Conservation (phyloP, 2,888 invertebrate species). For the Strigamia maritima region DNA sequence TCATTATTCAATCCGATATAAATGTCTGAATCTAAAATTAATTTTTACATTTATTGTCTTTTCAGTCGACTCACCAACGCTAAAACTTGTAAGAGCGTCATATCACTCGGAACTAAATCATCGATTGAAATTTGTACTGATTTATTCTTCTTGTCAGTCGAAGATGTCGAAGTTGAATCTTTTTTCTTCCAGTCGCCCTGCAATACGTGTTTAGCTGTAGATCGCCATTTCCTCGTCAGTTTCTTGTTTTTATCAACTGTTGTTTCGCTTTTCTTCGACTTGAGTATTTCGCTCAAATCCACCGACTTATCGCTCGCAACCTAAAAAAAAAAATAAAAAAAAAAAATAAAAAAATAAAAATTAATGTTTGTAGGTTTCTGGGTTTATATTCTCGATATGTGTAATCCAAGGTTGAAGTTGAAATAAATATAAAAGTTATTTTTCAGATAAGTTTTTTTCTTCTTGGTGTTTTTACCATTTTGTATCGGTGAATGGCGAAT, state of each 20-base stretch:
- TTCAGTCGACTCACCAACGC: constrained; percentile 67
- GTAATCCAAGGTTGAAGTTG: neutral
- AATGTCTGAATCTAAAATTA: no score
- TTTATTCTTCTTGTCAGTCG: constrained; percentile 29
- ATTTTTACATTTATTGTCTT: neutral
- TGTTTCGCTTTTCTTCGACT: neutral
- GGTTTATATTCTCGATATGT: neutral
- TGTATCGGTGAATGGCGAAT: no score
- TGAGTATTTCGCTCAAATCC: neutral
- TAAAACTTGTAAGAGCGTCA: constrained; percentile 66
- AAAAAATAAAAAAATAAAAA: neutral
- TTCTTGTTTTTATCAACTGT: constrained; percentile 37
- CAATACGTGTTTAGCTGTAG: constrained; percentile 2
- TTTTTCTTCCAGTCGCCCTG: neutral
- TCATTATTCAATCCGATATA: no score
- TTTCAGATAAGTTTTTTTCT: neutral
- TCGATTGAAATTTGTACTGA: constrained; percentile 12
- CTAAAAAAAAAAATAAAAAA: neutral
- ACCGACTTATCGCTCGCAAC: neutral
- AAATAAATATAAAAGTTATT: neutral
- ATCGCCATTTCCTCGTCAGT: constrained; percentile 25
- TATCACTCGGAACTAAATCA: constrained; percentile 52
- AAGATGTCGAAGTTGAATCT: neutral
- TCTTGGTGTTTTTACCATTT: no score
- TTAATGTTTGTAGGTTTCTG: neutral